Base-by-base conservation (phyloP, 1,140 invertebrate species). In the Cotesia typhae region DNA sequence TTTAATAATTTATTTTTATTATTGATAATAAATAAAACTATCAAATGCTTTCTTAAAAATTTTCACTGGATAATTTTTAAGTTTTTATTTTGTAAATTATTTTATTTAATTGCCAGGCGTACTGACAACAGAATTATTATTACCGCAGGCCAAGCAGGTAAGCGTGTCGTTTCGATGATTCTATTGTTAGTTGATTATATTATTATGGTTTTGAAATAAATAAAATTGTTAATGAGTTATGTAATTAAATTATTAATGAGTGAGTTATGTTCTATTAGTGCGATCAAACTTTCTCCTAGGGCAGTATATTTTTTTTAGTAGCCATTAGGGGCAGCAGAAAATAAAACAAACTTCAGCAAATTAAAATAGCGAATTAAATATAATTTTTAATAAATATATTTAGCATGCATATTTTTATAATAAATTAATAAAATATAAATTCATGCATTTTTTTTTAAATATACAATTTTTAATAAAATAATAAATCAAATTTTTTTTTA, bases 111-210 rank as follows among this genome's bases (percentile, higher is more conserved):
- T 10, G 60, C 70, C 71, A 71, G 72, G 3, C 47, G 76, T 47
- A 47, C 41, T 47, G 41, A 47, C 41, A 47, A 47, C 41, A 47
- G 41, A 10, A 47, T 47, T 47, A 47, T 47, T 6, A 10, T 47
- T 28, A 72, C 75, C 77, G 73, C 78, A 83, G 80, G 78, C 81
- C 76, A 84, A 84, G 81, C 82, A 79, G 76, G 71, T 79, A 83
- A 83, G 81, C 81, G 81, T 81, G 80, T 81, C 76, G 72, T 83
- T 75, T 73, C 47, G 73, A 64, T 76, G 74, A 78, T 75, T 73
- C 74, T 71, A 59, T 47, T 36, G 63, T 65, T 68, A 38, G 36
- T 72, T 53, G 63, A 60, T 73, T 51, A 51, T 28, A 3, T 28
- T 28, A 28, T 28, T 28, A 28, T 28, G 28, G 67, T 66, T 52